phyloP scores from a whole-genome alignment of 2,113 vertebrate genomes.

The Trachemys scripta region DNA sequence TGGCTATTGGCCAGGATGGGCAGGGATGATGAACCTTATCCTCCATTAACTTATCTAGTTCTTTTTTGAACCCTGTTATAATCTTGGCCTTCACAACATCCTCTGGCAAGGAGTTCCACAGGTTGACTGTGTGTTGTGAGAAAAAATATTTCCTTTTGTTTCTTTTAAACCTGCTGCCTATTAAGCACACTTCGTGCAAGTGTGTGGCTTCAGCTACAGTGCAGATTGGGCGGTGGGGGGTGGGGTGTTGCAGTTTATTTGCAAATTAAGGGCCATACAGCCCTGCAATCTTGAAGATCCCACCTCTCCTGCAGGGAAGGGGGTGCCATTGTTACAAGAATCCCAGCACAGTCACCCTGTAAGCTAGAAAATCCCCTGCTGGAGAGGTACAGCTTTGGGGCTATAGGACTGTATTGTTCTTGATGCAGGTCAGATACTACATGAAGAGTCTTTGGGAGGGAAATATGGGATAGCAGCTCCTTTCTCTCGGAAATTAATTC shows the following conservation, averaged over 20 bases:
- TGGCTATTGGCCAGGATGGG: too few species aligned
- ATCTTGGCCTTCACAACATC: too few species aligned
- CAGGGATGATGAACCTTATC: too few species aligned
- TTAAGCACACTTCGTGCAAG: too few species aligned
- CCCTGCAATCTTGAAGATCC: neutral
- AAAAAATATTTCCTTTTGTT: too few species aligned
- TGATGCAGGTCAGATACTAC: neutral
- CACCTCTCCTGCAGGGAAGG: neutral
- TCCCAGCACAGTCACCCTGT: neutral
- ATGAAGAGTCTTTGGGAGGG: neutral
- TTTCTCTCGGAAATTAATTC: neutral
- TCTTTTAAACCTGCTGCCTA: too few species aligned
- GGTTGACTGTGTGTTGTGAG: too few species aligned
- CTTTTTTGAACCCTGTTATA: too few species aligned
- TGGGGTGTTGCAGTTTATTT: neutral
- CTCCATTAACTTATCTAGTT: too few species aligned
- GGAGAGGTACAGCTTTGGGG: neutral
- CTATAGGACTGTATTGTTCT: neutral
- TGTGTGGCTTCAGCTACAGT: neutral
- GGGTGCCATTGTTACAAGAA: slow-evolving; percentile 42
- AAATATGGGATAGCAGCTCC: neutral
- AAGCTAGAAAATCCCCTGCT: neutral
- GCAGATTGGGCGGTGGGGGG: too few species aligned
- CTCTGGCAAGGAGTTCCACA: too few species aligned
- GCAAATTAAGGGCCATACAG: neutral